Percentiles rank a stretch among this genome's conserved stretches.
Evolutionary conservation across 2,888 invertebrate genomes (phyloP).

Genomic region (Heliconius ismenius): DNA sequence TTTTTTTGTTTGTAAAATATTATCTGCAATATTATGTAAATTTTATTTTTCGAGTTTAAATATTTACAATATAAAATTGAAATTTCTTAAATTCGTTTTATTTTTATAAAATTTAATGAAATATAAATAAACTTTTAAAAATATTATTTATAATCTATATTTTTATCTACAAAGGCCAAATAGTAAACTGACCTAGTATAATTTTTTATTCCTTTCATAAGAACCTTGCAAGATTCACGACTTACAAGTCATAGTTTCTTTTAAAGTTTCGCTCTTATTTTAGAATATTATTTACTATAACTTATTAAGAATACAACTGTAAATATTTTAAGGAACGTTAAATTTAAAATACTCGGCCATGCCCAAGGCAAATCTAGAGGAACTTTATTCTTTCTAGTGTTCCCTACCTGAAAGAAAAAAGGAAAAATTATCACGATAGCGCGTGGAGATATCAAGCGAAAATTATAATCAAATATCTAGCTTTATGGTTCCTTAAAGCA

Average conservation of each 20-base stretch:
- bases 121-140: background rate
- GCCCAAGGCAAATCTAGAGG: too few species aligned
- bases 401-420: too few species aligned
- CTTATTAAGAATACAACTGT: too few species aligned
- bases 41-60: background rate
- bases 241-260: slow-evolving; percentile 25
- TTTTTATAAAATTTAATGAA: background rate
- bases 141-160: background rate
- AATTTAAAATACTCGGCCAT: too few species aligned
- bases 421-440: too few species aligned
- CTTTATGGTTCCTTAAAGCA: too few species aligned
- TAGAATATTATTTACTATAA: background rate
- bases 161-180: slow-evolving; percentile 24
- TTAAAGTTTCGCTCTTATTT: background rate
- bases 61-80: background rate
- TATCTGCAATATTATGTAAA: too few species aligned
- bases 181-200: slow-evolving; percentile 27
- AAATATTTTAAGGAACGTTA: too few species aligned
- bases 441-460: too few species aligned
- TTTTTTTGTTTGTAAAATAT: background rate
- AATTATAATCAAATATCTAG: too few species aligned
- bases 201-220: slow-evolving; percentile 21
- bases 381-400: too few species aligned
- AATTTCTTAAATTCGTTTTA: background rate
- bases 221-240: slow-evolving; percentile 33